Evolutionary conservation across 2,113 vertebrate genomes (phyloP).

Genomic region (Baryphthengus martii): DNA sequence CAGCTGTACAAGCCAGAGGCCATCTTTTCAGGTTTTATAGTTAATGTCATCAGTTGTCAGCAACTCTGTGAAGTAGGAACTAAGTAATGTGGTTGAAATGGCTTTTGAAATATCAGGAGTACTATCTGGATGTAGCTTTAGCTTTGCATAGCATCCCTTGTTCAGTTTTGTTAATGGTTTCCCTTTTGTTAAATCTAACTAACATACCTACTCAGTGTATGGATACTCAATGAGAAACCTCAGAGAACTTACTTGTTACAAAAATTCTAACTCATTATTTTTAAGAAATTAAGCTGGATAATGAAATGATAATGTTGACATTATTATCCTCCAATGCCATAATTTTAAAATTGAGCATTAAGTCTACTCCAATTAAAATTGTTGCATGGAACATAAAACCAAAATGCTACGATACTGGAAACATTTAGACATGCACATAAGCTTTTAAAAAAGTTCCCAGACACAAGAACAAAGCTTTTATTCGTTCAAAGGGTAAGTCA

Average conservation of each 20-base stretch:
- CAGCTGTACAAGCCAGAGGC: not conserved
- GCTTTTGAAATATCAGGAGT: not conserved
- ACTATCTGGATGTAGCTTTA: not conserved
- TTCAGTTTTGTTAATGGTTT: not conserved
- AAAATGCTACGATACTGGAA: slow-evolving; percentile 2
- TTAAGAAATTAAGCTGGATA: slow-evolving; percentile 34
- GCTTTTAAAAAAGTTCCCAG: slow-evolving; percentile 26
- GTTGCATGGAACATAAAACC: slow-evolving; percentile 28
- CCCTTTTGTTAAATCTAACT: not conserved
- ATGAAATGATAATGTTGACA: not conserved
- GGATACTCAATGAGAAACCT: not conserved
- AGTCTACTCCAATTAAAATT: slow-evolving; percentile 22
- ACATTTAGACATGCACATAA: slow-evolving; percentile 29
- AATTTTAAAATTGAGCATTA: slow-evolving; percentile 11
- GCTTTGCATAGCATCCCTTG: not conserved
- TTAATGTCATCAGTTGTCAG: not conserved
- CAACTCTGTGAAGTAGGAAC: not conserved
- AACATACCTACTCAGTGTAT: not conserved
- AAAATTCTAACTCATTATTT: slow-evolving; percentile 29
- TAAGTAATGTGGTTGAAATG: not conserved
- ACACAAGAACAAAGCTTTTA: slow-evolving; percentile 48
- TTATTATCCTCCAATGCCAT: not conserved
- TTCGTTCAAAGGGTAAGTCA: slow-evolving; percentile 39
- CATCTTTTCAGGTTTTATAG: not conserved
- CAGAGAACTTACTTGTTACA: not conserved